A percentile compares a stretch with the other conserved stretches of the same genome.
Conservation (phyloP, 2,797 vertebrate genomes). For the Liasis olivaceus region DNA sequence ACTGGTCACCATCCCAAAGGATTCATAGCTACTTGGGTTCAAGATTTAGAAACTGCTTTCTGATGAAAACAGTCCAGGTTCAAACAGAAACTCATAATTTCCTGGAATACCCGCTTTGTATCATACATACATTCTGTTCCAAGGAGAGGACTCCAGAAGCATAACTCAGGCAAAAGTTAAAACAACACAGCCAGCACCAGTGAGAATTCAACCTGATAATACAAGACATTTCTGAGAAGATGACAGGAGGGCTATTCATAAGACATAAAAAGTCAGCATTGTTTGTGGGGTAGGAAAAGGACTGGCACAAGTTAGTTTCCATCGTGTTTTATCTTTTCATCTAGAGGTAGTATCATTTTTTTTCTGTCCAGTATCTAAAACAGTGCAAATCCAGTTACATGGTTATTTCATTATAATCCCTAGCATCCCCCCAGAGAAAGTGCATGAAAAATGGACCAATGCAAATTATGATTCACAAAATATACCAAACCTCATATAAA, state of each 20-base stretch:
- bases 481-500: slow-evolving; percentile 66
- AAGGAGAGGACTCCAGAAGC: slow-evolving; percentile 29
- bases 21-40: slow-evolving; percentile 24
- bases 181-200: slow-evolving; percentile 60
- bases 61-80: slow-evolving; percentile 58
- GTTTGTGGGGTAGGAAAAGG: slow-evolving; percentile 24
- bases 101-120: slow-evolving; percentile 16
- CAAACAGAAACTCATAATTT: slow-evolving; percentile 19
- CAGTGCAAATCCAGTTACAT: slow-evolving; percentile 67
- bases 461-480: slow-evolving; percentile 55
- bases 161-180: slow-evolving; percentile 44
- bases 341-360: slow-evolving; percentile 78
- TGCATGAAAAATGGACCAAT: slow-evolving; percentile 54
- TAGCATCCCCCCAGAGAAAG: slow-evolving; percentile 51
- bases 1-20: slow-evolving; percentile 43
- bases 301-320: slow-evolving; percentile 54
- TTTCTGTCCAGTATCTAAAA: slow-evolving; percentile 70
- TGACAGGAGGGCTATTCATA: slow-evolving; percentile 55
- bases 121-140: slow-evolving; percentile 28
- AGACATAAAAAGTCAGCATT: slow-evolving; percentile 49
- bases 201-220: slow-evolving; percentile 63
- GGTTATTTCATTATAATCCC: slow-evolving; percentile 66
- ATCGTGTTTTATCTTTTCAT: slow-evolving; percentile 62
- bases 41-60: slow-evolving; percentile 50
- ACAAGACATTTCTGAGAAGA: slow-evolving; percentile 8